Evolutionary conservation across 2,888 invertebrate species (phyloP).

Genomic region (Augiades crinisus): DNA sequence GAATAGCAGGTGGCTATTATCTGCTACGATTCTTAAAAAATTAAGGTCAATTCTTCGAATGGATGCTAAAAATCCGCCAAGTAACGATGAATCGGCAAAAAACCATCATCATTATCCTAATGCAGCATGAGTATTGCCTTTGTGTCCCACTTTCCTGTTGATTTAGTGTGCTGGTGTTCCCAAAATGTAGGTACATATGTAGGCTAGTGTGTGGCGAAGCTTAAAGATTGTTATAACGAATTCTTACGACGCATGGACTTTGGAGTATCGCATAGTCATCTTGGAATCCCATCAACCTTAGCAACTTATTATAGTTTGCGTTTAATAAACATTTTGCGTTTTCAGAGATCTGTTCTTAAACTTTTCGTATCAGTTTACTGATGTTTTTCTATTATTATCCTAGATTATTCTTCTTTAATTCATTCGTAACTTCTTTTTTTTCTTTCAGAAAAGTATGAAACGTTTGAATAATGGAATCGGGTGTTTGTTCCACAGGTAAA

Average conservation of each 20-base stretch:
- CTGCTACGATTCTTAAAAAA: neutral
- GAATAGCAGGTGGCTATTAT: neutral
- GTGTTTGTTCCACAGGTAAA: neutral
- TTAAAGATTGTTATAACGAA: slow-evolving; percentile 6
- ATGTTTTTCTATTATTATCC: neutral
- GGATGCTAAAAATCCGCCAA: slow-evolving; percentile 3
- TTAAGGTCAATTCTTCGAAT: neutral
- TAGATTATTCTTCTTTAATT: neutral
- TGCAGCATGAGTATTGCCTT: slow-evolving; percentile 43
- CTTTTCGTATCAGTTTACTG: too few species aligned
- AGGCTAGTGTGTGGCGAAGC: neutral
- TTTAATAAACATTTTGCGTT: too few species aligned
- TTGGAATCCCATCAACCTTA: too few species aligned
- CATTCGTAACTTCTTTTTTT: neutral
- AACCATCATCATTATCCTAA: slow-evolving; percentile 40
- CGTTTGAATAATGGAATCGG: neutral
- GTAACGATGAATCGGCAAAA: slow-evolving; percentile 38
- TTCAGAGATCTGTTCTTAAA: too few species aligned
- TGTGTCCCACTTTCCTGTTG: slow-evolving; percentile 36
- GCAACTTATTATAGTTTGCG: too few species aligned
- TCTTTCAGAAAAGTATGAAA: neutral
- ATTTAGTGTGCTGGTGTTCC: slow-evolving; percentile 7
- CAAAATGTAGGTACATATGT: slow-evolving; percentile 10
- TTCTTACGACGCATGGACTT: neutral
- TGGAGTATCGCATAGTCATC: too few species aligned